Evolutionary conservation across 2,797 vertebrate species (phyloP).

Genomic region (Microcaecilia unicolor): DNA sequence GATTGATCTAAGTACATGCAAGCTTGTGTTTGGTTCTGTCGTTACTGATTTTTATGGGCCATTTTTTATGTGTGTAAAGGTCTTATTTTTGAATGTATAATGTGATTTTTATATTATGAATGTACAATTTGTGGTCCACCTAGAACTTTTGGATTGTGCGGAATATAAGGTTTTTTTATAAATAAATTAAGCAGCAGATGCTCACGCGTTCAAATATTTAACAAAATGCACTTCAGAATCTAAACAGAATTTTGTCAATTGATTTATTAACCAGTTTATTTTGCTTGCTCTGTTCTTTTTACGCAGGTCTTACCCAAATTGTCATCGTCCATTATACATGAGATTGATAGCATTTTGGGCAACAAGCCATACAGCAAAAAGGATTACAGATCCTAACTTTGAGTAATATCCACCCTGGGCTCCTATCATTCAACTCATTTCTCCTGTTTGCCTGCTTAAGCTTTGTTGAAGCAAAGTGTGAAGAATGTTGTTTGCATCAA

Average conservation of each 20-base stretch:
- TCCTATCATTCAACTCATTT: slow-evolving; percentile 41
- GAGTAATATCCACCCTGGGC: slow-evolving; percentile 31
- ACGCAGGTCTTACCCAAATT: slow-evolving; percentile 91
- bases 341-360: slow-evolving; percentile 96
- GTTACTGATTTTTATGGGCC: too few species aligned
- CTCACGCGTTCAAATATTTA: too few species aligned
- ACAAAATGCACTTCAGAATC: too few species aligned
- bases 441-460: slow-evolving; percentile 81
- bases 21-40: too few species aligned
- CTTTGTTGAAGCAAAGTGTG: slow-evolving; percentile 65
- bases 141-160: too few species aligned
- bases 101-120: too few species aligned
- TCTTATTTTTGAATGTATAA: too few species aligned
- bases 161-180: too few species aligned
- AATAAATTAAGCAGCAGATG: too few species aligned
- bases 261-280: not conserved
- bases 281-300: not conserved
- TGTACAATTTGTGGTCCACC: too few species aligned
- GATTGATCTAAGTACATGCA: too few species aligned
- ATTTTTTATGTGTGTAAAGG: too few species aligned
- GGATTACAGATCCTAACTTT: slow-evolving; percentile 86
- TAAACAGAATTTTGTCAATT: fast-evolving
- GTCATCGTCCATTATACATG: slow-evolving; percentile 89
- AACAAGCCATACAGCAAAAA: slow-evolving; percentile 99
- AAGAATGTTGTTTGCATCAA: slow-evolving; percentile 40